These are phyloP conservation scores for Drosophila mettleri DNA, from an alignment of 2,888 invertebrate genomes.

Conservation along the genomic window DNA sequence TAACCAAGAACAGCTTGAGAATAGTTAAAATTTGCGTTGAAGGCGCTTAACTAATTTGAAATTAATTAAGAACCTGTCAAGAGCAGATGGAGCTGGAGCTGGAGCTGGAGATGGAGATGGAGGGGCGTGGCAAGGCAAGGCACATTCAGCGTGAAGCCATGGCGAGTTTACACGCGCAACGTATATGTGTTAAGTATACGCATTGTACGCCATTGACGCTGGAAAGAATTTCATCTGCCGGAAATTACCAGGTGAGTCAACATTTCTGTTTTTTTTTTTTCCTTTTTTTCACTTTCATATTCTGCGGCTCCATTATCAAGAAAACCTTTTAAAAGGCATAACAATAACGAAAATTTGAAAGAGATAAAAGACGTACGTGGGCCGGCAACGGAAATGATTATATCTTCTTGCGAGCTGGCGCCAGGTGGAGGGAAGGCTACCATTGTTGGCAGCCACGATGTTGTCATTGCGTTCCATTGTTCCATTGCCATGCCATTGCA, in stretches of 20 bases:
- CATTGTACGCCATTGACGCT: slow-evolving; percentile 33
- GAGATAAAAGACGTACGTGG: slow-evolving; percentile 75
- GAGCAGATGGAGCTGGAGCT: slow-evolving; percentile 34
- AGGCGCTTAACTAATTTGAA: slow-evolving; percentile 43
- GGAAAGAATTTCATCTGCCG: slow-evolving; percentile 56
- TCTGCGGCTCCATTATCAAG: slow-evolving; percentile 54
- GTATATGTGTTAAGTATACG: slow-evolving; percentile 56
- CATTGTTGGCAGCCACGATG: slow-evolving; percentile 48
- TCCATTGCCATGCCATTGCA: slow-evolving; percentile 55
- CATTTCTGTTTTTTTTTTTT: slow-evolving; percentile 50
- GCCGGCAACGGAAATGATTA: slow-evolving; percentile 79
- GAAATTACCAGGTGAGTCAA: slow-evolving; percentile 77
- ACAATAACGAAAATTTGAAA: slow-evolving; percentile 78
- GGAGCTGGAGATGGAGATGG: neutral
- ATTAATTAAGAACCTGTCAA: slow-evolving; percentile 77
- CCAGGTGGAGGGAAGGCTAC: slow-evolving; percentile 21
- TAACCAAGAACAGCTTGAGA: slow-evolving; percentile 34
- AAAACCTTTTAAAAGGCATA: slow-evolving; percentile 76
- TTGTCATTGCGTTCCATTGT: slow-evolving; percentile 74
- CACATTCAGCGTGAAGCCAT: slow-evolving; percentile 30
- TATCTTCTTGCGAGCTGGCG: slow-evolving; percentile 61
- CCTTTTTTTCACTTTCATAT: slow-evolving; percentile 38
- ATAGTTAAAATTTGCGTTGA: slow-evolving; percentile 41
- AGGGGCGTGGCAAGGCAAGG: neutral
- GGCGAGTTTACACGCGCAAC: slow-evolving; percentile 60